phyloP scores from a whole-genome alignment of 92 coral and sea anemone species.

The Palythoa caribaeorum region DNA sequence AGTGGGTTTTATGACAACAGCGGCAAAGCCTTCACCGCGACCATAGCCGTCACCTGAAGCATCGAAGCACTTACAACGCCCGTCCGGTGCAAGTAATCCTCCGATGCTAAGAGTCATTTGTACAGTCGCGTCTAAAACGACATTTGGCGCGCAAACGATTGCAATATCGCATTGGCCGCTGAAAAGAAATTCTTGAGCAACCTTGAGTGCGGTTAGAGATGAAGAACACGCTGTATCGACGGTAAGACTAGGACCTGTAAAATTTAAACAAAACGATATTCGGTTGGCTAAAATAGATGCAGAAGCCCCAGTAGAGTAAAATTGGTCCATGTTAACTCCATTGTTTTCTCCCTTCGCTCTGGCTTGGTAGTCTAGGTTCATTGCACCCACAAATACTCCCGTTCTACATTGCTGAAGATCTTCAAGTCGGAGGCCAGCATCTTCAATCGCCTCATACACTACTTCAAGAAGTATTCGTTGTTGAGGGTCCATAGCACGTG shows the following conservation, averaged over 20 bases:
- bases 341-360: conserved; percentile 55
- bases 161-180: conserved; percentile 80
- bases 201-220: conserved; percentile 80
- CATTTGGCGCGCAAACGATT: conserved; percentile 83
- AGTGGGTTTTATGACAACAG: conserved; percentile 75
- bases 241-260: conserved; percentile 86
- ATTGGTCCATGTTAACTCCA: conserved; percentile 72
- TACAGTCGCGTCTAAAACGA: conserved; percentile 53
- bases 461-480: conserved; percentile 79
- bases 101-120: conserved; percentile 71
- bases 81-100: conserved; percentile 90
- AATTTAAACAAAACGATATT: conserved; percentile 77
- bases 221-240: conserved; percentile 95
- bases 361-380: conserved; percentile 75
- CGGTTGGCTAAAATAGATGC: conserved; percentile 79
- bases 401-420: conserved; percentile 80
- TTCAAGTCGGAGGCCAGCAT: conserved; percentile 81
- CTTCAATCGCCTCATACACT: conserved; percentile 88
- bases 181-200: conserved; percentile 68
- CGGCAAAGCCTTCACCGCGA: conserved; percentile 92
- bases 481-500: conserved; percentile 88
- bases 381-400: conserved; percentile 85
- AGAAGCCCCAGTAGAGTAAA: conserved; percentile 75
- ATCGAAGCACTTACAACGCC: conserved; percentile 90
- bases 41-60: conserved; percentile 93